Evolutionary conservation across 2,113 vertebrate genomes (phyloP), one percentile per base, ranked within the genome.

Genomic region (Zosterops hypoxanthus): DNA sequence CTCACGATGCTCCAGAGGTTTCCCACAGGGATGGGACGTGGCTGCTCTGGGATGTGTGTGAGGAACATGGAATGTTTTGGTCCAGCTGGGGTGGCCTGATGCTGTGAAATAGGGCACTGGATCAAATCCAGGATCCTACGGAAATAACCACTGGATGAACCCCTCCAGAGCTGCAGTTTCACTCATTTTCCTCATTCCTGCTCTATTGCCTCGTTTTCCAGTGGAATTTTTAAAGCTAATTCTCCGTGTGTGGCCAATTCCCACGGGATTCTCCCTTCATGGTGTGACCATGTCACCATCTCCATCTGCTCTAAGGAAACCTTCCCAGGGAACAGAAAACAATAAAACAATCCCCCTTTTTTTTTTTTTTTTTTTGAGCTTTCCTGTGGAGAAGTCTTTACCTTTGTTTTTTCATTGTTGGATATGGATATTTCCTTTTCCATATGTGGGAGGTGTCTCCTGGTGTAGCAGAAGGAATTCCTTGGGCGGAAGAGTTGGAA

Each of bases 241-340:
- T 50, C 64, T 5, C 21, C 49, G 19, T 0, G 4, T 4, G 6
- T 5, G 41, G 29, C 9, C 8, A 17, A 26, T 82, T 60, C 46
- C 56, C 24, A 20, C 0, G 1, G 33, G 25, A 46, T 21, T 65
- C 56, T 50, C 21, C 26, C 46, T 7, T 29, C 0, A 0, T 0
- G 1, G 14, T 0, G 3, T 42, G 71, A 29, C 28, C 22, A 4
- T 0, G 2, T 8, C 46, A 22, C 26, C 31, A 9, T 47, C 12
- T 31, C 26, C 31, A 28, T 12, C 28, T 61, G 29, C 71, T 70
- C 23, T 8, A 3, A 55, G 39, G 29, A 56, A 47, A 34, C 1
- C 4, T 79, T 56, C 52, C 36, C 26, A 29, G 29, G 24, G 9
- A 87, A 26, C 2, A 7, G 6, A 0, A 1, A 68, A 76, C n/a